Evolutionary conservation across 2,888 invertebrate genomes (phyloP), one percentile per base, ranked within the genome.

Genomic region (Operophtera brumata): DNA sequence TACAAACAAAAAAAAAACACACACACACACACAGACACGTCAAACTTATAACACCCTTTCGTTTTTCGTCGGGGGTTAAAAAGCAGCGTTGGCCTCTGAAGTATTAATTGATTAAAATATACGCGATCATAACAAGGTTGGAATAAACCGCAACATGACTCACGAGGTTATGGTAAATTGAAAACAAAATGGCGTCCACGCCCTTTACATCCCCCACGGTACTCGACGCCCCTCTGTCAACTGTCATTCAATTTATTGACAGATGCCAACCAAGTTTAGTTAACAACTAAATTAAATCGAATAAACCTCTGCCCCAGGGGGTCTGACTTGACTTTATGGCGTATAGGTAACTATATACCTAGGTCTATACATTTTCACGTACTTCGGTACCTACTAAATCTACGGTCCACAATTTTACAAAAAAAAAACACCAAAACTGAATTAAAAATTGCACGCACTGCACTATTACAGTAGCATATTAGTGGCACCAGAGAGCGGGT

Each of bases 221-320:
- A 62, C 67, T 57, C 47, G 46, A 70, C 80, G 73, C 78, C 80
- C 76, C 68, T 63, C 68, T 75, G 74, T 77, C 76, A 79, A 70
- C 74, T 77, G 78, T 71, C 78, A 75, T 69, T 72, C 65, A 69
- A 62, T 64, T 64, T 67, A 71, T 71, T 71, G 70, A 72, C 65
- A 67, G 67, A 64, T 60, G 59, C 55, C 59, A 62, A 40, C 50
- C 30, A 30, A 51, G 53, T 57, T 58, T 46, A 49, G 54, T 54
- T 47, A 52, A 54, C 45, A 50, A 32, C 35, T 42, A 52, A 54
- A 52, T 57, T 57, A 37, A 42, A 48, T 42, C 40, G 30, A 48
- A 37, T 42, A 14, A 20, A 4, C 20, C 20, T n/a, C n/a, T n/a
- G n/a, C n/a, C 20, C 20, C 20, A 45, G 30, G 12, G 11, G 30